Evolutionary conservation across 64 coral and sea anemone species (phyloP), one percentile per base, ranked within the genome.

Genomic region (Anthopleura sola): DNA sequence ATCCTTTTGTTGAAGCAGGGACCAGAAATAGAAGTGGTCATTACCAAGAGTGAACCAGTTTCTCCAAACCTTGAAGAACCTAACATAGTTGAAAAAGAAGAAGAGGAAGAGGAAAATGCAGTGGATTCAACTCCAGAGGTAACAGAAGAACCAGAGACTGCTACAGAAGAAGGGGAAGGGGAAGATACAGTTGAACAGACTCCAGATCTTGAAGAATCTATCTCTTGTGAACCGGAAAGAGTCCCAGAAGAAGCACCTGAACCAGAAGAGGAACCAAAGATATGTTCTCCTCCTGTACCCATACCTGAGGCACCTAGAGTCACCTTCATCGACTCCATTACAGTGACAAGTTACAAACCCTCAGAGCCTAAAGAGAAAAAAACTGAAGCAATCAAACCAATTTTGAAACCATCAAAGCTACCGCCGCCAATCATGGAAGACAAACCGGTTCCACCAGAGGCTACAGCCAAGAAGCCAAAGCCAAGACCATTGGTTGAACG

Each of bases 301-400:
- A 50, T 54, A 34, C 75, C 53, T 10, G 83, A 80, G 38, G 32
- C 53, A 0, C 84, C 77, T 48, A 55, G 78, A 81, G 89, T 91
- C 36, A 91, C 82, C n/a, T 91, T 91, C 46, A 48, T 85, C 17
- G 89, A 91, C 83, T 91, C 89, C 48, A 60, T 91, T 68, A 71
- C 47, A 80, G 31, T 91, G 24, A 86, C 89, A 68, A 91, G 89
- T n/a, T 91, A 86, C 20, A 91, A 91, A 86, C 36, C 88, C 6
- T 68, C 84, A 24, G 62, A 75, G 23, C 66, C 66, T 16, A 71
- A 71, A 20, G 32, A 53, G 11, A 66, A 80, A 20, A 85, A 86
- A 31, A 34, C 19, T 36, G 82, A 83, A 83, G 51, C 48, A 28
- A 20, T 60, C 1, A 83, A 83, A 83, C 82, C 82, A 54, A 83